Evolutionary conservation across 2,113 vertebrate species (phyloP).

Genomic region (Aythya baeri): DNA sequence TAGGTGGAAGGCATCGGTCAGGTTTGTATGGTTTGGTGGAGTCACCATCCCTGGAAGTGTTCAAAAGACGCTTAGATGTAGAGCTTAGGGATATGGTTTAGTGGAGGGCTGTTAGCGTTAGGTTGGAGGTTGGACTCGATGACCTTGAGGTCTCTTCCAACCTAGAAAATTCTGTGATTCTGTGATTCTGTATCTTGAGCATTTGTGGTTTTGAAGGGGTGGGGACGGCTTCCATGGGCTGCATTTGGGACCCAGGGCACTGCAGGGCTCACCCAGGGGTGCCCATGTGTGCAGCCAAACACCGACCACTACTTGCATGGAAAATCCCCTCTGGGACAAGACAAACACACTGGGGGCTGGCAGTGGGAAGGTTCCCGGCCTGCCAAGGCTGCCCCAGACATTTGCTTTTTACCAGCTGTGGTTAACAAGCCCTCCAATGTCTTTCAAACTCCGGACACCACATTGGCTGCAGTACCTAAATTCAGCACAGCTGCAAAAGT

Average conservation of each 20-base stretch:
- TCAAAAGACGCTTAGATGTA: no score
- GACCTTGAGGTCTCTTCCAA: no score
- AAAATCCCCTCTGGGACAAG: background rate
- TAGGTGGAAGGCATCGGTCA: background rate
- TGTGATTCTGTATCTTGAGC: no score
- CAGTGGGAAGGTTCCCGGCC: background rate
- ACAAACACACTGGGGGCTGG: background rate
- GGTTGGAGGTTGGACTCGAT: no score
- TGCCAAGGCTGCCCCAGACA: background rate
- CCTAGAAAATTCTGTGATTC: no score
- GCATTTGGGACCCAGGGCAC: background rate
- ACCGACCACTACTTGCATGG: background rate
- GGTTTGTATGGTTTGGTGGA: no score
- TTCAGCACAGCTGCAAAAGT: background rate
- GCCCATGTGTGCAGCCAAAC: background rate
- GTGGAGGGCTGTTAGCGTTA: no score
- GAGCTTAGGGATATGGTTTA: no score
- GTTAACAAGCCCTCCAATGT: background rate
- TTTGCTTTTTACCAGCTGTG: background rate
- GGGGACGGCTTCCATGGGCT: background rate
- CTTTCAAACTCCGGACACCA: background rate
- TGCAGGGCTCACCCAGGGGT: background rate
- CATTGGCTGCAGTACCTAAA: slow-evolving; percentile 42
- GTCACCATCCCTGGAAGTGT: no score
- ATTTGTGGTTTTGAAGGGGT: fast-evolving